Conservation (phyloP, 2,113 vertebrate genomes). For the Cromileptes altivelis region DNA sequence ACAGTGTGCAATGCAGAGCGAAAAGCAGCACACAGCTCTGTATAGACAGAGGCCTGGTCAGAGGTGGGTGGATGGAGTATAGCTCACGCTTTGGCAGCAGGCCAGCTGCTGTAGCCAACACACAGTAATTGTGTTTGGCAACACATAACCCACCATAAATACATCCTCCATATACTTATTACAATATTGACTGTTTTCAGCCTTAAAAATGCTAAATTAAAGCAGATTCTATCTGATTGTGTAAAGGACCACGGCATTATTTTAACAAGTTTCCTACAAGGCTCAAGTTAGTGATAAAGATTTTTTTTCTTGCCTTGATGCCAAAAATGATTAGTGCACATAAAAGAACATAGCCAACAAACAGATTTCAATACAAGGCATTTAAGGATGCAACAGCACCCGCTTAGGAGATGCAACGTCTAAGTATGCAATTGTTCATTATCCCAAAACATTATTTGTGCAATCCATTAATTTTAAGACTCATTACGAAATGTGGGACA, state of each 20-base stretch:
- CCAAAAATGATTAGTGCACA: neutral
- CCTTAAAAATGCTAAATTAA: conserved; percentile 6
- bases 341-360: neutral
- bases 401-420: conserved; percentile 26
- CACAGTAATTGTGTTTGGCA: conserved; percentile 79
- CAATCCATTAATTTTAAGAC: conserved; percentile 70
- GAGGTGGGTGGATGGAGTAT: conserved; percentile 58
- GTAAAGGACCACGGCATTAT: neutral
- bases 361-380: conserved; percentile 4
- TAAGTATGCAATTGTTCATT: conserved; percentile 66
- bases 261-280: neutral
- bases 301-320: neutral
- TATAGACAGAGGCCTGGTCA: conserved; percentile 59
- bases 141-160: conserved; percentile 65
- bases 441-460: conserved; percentile 68
- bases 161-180: conserved; percentile 65
- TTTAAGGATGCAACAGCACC: conserved; percentile 10
- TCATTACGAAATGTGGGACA: conserved; percentile 66
- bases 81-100: conserved; percentile 66
- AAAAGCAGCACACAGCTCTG: conserved; percentile 30
- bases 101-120: conserved; percentile 70
- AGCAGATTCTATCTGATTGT: conserved; percentile 47
- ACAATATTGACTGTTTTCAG: conserved; percentile 63
- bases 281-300: conserved; percentile 5
- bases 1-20: conserved; percentile 8